Conservation (phyloP, 37 sponge, comb jelly and placozoan species). For the Hexactinellida sp. region DNA sequence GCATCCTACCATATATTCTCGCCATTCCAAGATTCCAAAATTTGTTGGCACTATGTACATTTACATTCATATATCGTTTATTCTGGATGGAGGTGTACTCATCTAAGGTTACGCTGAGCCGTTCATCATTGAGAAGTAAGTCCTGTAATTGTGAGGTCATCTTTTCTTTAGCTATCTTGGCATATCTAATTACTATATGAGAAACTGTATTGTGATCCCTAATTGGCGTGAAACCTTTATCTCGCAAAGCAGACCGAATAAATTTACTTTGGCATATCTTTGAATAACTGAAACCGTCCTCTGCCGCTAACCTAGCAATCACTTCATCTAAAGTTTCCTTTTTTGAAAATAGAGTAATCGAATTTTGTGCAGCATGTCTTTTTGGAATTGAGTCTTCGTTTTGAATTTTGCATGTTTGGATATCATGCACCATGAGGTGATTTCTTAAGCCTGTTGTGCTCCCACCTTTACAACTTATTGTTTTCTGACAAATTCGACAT, state of each 20-base stretch:
- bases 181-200: not conserved
- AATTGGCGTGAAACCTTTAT: not conserved
- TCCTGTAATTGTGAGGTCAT: not conserved
- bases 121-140: not conserved
- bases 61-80: not conserved
- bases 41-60: conserved; percentile 1
- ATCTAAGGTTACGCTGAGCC: not conserved
- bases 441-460: no score
- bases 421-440: no score
- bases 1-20: not conserved
- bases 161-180: not conserved
- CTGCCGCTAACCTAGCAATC: not conserved
- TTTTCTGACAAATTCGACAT: no score
- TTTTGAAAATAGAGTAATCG: no score
- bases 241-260: not conserved
- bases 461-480: no score
- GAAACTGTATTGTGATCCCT: not conserved
- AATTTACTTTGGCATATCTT: not conserved
- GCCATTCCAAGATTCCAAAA: not conserved
- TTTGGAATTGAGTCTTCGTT: no score
- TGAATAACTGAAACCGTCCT: not conserved
- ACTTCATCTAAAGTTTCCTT: not conserved
- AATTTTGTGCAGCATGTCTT: no score
- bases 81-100: not conserved
- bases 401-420: no score